phyloP scores from a whole-genome alignment of 2,888 invertebrate species.

The Lasioglossum vierecki region DNA sequence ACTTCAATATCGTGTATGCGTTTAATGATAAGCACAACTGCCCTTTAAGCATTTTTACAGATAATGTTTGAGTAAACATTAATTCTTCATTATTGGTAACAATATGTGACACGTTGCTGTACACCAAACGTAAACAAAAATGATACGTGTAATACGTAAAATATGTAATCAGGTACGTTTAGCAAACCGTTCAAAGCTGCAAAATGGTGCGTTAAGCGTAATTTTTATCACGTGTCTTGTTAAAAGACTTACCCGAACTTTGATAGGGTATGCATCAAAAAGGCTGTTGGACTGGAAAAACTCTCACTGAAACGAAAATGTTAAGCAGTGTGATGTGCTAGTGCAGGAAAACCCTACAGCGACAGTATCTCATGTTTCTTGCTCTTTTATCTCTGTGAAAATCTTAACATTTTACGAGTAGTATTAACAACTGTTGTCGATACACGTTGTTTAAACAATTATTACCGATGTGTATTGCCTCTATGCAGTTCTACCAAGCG shows the following conservation, averaged over 20 bases:
- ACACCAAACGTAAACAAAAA: constrained; percentile 24
- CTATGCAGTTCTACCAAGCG: neutral
- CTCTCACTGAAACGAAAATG: constrained; percentile 89
- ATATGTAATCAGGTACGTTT: constrained; percentile 50
- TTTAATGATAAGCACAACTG: constrained; percentile 26
- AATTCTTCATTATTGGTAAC: constrained; percentile 16
- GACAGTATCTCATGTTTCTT: constrained; percentile 59
- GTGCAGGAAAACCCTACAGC: constrained; percentile 74
- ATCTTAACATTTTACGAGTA: constrained; percentile 26
- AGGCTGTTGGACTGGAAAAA: constrained; percentile 89
- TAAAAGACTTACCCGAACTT: constrained; percentile 89
- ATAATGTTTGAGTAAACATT: constrained; percentile 10
- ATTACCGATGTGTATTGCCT: neutral
- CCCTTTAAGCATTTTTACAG: constrained; percentile 31
- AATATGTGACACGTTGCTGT: neutral
- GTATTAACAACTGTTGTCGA: constrained; percentile 2
- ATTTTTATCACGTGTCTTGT: constrained; percentile 71
- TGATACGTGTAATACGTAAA: constrained; percentile 12
- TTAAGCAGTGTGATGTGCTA: constrained; percentile 81
- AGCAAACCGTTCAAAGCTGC: constrained; percentile 78
- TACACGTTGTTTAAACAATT: neutral
- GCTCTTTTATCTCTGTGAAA: constrained; percentile 43
- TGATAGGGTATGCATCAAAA: constrained; percentile 90
- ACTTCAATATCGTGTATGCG: neutral
- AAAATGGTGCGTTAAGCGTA: constrained; percentile 73